A percentile compares a stretch with the other conserved stretches of the same genome.
Evolutionary conservation across 2,113 vertebrate genomes (phyloP).

Genomic region (Bostrychus sinensis): DNA sequence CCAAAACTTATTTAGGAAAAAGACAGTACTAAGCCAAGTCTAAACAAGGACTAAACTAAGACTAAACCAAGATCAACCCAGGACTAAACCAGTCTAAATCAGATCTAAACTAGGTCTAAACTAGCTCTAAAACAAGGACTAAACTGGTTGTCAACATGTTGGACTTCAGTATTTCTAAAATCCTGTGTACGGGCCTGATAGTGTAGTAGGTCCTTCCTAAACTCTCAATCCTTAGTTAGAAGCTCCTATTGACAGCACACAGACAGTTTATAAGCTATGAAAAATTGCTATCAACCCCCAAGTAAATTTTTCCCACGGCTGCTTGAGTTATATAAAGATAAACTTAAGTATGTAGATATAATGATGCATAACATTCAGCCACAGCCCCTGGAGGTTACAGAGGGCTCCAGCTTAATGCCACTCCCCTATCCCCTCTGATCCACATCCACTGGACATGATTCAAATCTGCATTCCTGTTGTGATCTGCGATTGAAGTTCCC

Average conservation of each 20-base stretch:
- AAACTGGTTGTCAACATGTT: no score
- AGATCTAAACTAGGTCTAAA: no score
- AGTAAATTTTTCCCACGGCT: conserved; percentile 76
- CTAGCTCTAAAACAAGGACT: no score
- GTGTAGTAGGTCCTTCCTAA: not conserved
- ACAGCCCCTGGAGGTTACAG: conserved; percentile 33
- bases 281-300: conserved; percentile 22
- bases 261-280: conserved; percentile 34
- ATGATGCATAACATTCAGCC: conserved; percentile 35
- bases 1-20: no score
- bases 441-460: conserved; percentile 10
- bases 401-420: conserved; percentile 33
- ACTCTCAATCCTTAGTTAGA: conserved; percentile 26
- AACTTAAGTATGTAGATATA: conserved; percentile 63
- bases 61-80: no score
- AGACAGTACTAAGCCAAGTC: no score
- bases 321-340: conserved; percentile 75
- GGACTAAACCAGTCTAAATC: no score
- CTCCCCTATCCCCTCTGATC: conserved; percentile 15
- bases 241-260: conserved; percentile 32
- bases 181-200: no score
- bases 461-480: not conserved
- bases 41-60: no score
- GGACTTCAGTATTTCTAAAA: no score
- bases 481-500: not conserved